A percentile compares a stretch with the other conserved stretches of the same genome.
Evolutionary conservation across 2,113 vertebrate species (phyloP).

Genomic region (Tachysurus fulvidraco): DNA sequence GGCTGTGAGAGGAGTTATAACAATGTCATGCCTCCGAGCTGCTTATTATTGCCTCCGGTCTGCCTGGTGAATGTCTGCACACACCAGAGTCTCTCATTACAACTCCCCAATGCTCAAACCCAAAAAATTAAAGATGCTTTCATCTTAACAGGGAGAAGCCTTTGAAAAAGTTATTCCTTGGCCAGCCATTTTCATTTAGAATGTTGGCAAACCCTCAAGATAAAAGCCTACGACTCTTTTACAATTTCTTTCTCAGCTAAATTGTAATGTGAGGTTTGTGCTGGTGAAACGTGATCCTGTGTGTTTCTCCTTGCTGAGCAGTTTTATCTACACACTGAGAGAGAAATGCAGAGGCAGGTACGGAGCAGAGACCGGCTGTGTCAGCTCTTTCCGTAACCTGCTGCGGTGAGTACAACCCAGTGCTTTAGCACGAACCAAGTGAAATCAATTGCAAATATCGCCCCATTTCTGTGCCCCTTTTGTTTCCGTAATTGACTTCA

Average conservation of each 20-base stretch:
- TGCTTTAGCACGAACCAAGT: background rate
- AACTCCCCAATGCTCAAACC: background rate
- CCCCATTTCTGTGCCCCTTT: constrained; percentile 41
- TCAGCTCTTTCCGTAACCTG: background rate
- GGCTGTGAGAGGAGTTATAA: constrained; percentile 19
- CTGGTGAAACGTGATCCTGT: constrained; percentile 31
- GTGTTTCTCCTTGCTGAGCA: constrained; percentile 1
- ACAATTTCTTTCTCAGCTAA: constrained; percentile 21
- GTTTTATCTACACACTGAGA: background rate
- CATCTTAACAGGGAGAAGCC: background rate
- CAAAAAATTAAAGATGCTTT: constrained; percentile 16
- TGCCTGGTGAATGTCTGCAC: background rate
- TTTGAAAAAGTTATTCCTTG: background rate
- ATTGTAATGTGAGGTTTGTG: background rate
- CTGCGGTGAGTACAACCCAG: background rate
- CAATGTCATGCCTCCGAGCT: constrained; percentile 16
- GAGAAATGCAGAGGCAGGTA: background rate
- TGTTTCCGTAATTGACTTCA: constrained; percentile 55
- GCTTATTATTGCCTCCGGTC: constrained; percentile 22
- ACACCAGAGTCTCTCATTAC: constrained; percentile 5
- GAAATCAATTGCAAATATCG: constrained; percentile 43
- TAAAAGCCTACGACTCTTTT: background rate
- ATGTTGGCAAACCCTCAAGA: background rate
- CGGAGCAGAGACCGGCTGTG: background rate
- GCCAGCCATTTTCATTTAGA: background rate